Evolutionary conservation across 2,113 vertebrate species (phyloP), one percentile per base, ranked within the genome.

Genomic region (Osmerus mordax): DNA sequence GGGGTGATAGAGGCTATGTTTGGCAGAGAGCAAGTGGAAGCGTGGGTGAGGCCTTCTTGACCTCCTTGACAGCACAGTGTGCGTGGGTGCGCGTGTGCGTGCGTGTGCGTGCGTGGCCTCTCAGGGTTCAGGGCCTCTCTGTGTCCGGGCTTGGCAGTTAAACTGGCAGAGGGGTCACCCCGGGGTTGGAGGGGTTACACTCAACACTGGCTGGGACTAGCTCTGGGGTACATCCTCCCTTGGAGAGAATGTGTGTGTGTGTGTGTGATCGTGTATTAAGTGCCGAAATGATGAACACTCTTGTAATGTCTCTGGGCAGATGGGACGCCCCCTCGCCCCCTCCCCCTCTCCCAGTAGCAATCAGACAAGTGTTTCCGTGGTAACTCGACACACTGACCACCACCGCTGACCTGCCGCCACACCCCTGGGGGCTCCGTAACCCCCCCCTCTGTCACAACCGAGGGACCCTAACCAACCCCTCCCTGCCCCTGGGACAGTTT

Each of bases 151-250:
- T 79, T 91, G 90, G 89, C 90, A 90, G 89, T 77, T 83, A 83
- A 89, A 91, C 84, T 91, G 91, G 91, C 91, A 91, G 87, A 89
- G 86, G 83, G 86, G 71, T 91, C 89, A 90, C 91, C 90, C 78
- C 53, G 52, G 79, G 91, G 89, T 88, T 87, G 86, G 71, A 86
- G 82, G 86, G 88, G 84, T 87, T 78, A 71, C 70, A 25, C 66
- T 62, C 78, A 87, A 84, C 87, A 84, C 73, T 73, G 79, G 70
- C 83, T 77, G 72, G 81, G 79, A 62, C 67, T 80, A 77, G 62
- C 67, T 79, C 81, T 67, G 68, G 77, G 76, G 75, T 83, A 75
- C 85, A 85, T 76, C 65, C 74, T 77, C 73, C 70, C 72, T 25
- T 15, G 47, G 11, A 67, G 63, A 47, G 28, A 58, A 16, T 55